These are phyloP conservation scores for Phaethon lepturus DNA, from an alignment of 2,113 vertebrate genomes.

Conservation along the genomic window DNA sequence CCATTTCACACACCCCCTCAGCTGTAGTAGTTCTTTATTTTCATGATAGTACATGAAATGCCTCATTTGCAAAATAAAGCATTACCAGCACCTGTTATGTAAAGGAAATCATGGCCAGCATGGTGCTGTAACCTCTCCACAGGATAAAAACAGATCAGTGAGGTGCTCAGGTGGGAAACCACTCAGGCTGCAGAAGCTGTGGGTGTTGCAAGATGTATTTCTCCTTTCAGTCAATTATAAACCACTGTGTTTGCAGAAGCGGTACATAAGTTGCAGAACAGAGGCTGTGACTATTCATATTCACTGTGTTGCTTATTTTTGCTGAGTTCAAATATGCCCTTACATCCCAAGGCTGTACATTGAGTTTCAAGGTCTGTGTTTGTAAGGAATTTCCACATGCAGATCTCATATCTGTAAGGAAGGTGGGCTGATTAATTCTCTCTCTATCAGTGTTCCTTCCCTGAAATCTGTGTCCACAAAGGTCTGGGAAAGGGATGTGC, in stretches of 20 bases:
- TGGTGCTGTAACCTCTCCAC: not conserved
- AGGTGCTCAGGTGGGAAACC: not conserved
- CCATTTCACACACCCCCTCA: not conserved
- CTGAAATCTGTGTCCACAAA: not conserved
- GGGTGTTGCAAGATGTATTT: conserved; percentile 21
- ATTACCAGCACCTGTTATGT: not conserved
- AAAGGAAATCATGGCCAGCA: not conserved
- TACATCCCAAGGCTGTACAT: not conserved
- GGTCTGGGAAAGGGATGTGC: not conserved
- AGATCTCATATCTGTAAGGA: not conserved
- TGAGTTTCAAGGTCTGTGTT: not conserved
- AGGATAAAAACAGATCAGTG: not conserved
- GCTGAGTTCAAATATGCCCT: not conserved
- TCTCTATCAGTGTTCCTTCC: not conserved
- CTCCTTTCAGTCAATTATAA: conserved; percentile 24
- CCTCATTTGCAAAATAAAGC: conserved; percentile 30
- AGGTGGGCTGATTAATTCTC: not conserved
- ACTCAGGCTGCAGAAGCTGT: not conserved
- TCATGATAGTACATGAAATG: not conserved
- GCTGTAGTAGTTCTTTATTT: not conserved
- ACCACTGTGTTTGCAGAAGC: conserved; percentile 14
- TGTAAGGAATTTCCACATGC: not conserved
- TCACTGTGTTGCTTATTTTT: not conserved
- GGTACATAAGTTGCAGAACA: not conserved
- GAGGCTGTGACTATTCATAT: not conserved